phyloP scores from a whole-genome alignment of 2,888 invertebrate genomes.

The Drosophila prostipennis region DNA sequence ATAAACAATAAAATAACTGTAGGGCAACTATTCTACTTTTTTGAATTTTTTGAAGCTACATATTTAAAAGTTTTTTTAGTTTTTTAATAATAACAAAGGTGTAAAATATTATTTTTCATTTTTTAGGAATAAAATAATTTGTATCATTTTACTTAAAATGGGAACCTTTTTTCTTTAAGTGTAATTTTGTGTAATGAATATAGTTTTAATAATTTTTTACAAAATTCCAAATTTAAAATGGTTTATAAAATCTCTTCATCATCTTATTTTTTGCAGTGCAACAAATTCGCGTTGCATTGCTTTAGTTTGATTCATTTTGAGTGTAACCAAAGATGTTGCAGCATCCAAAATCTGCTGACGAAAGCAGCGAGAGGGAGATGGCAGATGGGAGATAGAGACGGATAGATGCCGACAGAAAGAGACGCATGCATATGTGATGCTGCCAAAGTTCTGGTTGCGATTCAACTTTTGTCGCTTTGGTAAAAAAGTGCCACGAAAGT shows the following conservation, averaged over 20 bases:
- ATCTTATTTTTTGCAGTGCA: background rate
- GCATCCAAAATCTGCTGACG: slow-evolving; percentile 29
- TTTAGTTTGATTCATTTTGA: slow-evolving; percentile 5
- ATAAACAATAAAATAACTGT: no score
- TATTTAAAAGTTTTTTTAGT: no score
- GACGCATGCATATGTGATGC: slow-evolving; percentile 14
- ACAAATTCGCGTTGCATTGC: background rate
- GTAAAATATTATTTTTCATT: no score
- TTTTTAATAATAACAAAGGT: no score
- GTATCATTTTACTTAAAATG: no score
- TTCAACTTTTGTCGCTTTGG: slow-evolving; percentile 73
- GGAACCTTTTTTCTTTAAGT: no score
- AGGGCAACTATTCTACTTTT: no score
- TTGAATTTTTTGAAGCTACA: no score
- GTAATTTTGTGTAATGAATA: no score
- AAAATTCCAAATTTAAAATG: no score
- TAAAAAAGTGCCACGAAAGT: slow-evolving; percentile 67
- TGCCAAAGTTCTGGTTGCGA: slow-evolving; percentile 62
- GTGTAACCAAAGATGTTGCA: slow-evolving; percentile 67
- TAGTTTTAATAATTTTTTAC: no score
- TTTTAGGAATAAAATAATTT: no score
- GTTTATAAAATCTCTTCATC: background rate
- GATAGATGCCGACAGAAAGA: background rate
- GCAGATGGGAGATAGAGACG: background rate
- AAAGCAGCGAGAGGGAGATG: background rate